phyloP scores from a whole-genome alignment of 2,113 vertebrate species.

The Maccullochella peelii region DNA sequence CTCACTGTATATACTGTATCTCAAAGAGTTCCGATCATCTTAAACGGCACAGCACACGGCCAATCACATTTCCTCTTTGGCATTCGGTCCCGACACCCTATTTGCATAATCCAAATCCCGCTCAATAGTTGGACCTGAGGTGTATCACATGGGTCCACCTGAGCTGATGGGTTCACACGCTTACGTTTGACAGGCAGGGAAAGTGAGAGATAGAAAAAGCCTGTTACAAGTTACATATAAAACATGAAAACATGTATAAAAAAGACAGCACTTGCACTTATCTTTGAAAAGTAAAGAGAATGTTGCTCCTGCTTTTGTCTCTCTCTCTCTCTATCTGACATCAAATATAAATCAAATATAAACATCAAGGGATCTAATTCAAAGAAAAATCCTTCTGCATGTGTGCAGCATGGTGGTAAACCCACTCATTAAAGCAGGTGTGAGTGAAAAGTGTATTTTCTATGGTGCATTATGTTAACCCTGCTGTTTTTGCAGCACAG shows the following conservation, averaged over 20 bases:
- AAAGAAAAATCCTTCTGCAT: neutral
- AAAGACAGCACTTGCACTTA: neutral
- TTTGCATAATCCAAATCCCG: conserved; percentile 78
- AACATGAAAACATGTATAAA: neutral
- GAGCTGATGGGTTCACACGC: conserved; percentile 36
- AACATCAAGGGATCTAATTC: conserved; percentile 1
- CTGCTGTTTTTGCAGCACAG: conserved; percentile 13
- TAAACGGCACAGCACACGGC: conserved; percentile 47
- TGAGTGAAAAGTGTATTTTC: conserved; percentile 3
- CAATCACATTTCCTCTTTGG: conserved; percentile 48
- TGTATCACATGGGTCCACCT: conserved; percentile 59
- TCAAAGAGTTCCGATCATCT: conserved; percentile 18
- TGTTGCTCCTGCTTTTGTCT: neutral
- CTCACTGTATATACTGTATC: conserved; percentile 5
- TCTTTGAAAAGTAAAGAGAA: neutral
- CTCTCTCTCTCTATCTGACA: neutral
- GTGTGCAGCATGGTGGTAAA: conserved; percentile 1
- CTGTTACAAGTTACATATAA: neutral
- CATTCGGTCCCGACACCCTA: conserved; percentile 35
- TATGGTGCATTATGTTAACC: neutral
- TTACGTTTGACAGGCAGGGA: conserved; percentile 31
- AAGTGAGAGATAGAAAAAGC: conserved; percentile 21
- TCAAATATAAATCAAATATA: too few relatives aligned
- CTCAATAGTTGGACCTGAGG: conserved; percentile 55
- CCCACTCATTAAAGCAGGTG: conserved; percentile 18